Evolutionary conservation across 2,888 invertebrate genomes (phyloP).

Genomic region (Horisme vitalbata): DNA sequence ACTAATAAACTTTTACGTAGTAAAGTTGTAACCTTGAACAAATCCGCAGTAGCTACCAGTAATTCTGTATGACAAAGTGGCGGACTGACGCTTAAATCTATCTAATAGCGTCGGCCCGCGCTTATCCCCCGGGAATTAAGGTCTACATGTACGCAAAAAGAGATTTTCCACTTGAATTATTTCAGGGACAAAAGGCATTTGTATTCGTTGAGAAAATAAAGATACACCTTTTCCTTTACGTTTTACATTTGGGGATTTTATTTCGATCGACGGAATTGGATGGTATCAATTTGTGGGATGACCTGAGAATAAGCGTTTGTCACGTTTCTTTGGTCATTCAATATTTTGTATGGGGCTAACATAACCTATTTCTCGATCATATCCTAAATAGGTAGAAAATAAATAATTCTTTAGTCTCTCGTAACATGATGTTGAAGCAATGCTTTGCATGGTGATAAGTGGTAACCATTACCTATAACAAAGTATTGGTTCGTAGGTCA

Average conservation of each 20-base stretch:
- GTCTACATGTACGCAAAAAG: slow-evolving; percentile 32
- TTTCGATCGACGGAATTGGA: slow-evolving; percentile 9
- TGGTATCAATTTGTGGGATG: slow-evolving; percentile 7
- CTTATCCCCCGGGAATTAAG: slow-evolving; percentile 31
- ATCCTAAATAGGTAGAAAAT: no score
- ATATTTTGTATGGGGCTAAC: no score
- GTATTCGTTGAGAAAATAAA: slow-evolving; percentile 33
- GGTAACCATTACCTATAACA: no score
- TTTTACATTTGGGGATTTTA: slow-evolving; percentile 14
- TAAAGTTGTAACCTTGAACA: background rate
- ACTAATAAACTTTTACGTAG: background rate
- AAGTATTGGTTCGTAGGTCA: no score
- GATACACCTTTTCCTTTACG: slow-evolving; percentile 28
- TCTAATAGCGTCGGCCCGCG: slow-evolving; percentile 30
- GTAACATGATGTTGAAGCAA: no score
- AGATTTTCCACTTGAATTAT: slow-evolving; percentile 37
- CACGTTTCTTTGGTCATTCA: no score
- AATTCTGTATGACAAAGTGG: slow-evolving; percentile 20
- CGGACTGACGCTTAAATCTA: slow-evolving; percentile 28
- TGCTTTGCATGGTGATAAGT: no score
- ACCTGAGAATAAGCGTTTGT: no score
- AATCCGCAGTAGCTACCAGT: slow-evolving; percentile 4
- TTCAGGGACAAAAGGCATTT: slow-evolving; percentile 30
- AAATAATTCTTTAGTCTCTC: no score
- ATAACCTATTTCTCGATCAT: no score